Base-by-base conservation (phyloP, 2,113 vertebrate species). In the Pagrus major region DNA sequence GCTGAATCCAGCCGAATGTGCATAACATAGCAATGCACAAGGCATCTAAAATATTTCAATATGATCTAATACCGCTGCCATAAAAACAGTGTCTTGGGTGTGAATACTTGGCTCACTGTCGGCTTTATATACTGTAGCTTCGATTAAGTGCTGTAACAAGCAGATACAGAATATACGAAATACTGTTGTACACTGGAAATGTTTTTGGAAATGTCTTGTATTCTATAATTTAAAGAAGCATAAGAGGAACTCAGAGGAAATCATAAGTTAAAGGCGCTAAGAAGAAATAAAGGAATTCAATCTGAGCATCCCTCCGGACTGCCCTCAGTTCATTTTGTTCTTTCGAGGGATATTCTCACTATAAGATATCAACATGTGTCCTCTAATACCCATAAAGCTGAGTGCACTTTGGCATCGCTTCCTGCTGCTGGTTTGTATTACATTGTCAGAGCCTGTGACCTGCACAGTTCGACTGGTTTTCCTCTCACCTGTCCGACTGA, bases 41-140 rank as follows among this genome's bases (percentile, higher is more conserved):
- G 29, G 39, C 31, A 31, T 44, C 41, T 15, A 52, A 81, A 65
- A 77, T 35, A 73, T 86, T 78, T 82, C 46, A 80, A 27, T 51
- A 55, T 79, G 83, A 86, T 73, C 41, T 69, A 81, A 87, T 23
- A 46, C 70, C n/a, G 66, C 65, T 72, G 64, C 68, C 47, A 44
- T 64, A 67, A 64, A 79, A 80, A 70, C 44, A 37, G 79, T 55
- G 54, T 55, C n/a, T 18, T 47, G 61, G 71, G 72, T 71, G 51
- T 42, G 70, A 75, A 84, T 52, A 44, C 64, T 72, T 69, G 49
- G 69, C 61, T 76, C 52, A 20, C 21, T 72, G 78, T 78, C 79
- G 73, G 68, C 49, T 16, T 31, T 68, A 41, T 52, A 46, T n/a
- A 61, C n/a, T 47, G 29, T n/a, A 25, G 69, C 44, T 71, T 66